phyloP scores from a whole-genome alignment of 2,113 vertebrate species.

The Struthio camelus region DNA sequence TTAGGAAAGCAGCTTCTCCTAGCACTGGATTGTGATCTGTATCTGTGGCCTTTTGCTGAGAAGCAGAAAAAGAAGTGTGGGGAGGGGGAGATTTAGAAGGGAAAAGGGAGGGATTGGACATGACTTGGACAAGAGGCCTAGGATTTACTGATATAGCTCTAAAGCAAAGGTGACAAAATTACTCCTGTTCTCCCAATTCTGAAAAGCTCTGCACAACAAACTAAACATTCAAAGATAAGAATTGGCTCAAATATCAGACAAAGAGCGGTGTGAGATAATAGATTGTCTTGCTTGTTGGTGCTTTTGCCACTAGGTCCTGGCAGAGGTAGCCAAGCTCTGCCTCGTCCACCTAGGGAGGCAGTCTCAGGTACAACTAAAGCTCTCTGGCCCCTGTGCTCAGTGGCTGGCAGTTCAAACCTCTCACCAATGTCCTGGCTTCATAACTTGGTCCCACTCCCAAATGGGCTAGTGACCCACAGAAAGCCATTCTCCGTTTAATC shows the following conservation, averaged over 20 bases:
- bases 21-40: background rate
- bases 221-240: background rate
- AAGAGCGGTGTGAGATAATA: background rate
- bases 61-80: background rate
- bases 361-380: background rate
- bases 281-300: background rate
- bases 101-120: background rate
- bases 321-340: background rate
- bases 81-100: background rate
- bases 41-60: slow-evolving; percentile 18
- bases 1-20: background rate
- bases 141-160: background rate
- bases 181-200: background rate
- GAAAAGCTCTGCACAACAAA: background rate
- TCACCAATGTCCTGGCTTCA: background rate
- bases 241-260: background rate
- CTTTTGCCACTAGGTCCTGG: background rate
- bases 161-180: background rate
- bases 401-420: background rate
- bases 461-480: background rate
- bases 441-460: background rate
- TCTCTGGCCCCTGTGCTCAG: background rate
- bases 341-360: background rate
- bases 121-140: background rate
- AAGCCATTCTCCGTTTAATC: background rate